Percentiles rank a stretch among this genome's conserved stretches.
phyloP scores from a whole-genome alignment of 2,797 vertebrate species.

The Peromyscus aztecus region DNA sequence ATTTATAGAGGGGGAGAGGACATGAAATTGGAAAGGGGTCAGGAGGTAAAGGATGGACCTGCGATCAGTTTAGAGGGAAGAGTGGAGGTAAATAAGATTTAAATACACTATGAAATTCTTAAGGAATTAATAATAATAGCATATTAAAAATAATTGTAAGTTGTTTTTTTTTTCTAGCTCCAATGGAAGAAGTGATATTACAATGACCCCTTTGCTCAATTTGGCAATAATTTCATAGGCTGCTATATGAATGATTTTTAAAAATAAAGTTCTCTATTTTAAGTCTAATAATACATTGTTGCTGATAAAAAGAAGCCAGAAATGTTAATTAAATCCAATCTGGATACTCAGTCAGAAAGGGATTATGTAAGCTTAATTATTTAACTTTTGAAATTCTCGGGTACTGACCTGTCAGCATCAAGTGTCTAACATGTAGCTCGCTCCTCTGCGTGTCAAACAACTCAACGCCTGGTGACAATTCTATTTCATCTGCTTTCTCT shows the following conservation, averaged over 20 bases:
- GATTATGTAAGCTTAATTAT: slow-evolving; percentile 80
- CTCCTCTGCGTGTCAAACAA: slow-evolving; percentile 69
- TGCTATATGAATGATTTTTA: slow-evolving; percentile 29
- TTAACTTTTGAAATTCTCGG: slow-evolving; percentile 71
- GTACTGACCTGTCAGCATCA: slow-evolving; percentile 70
- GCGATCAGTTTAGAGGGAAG: not conserved
- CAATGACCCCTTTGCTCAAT: slow-evolving; percentile 14
- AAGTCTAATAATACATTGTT: slow-evolving; percentile 70
- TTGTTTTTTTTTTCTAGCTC: not conserved
- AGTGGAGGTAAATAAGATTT: not conserved
- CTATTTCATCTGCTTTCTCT: slow-evolving; percentile 61
- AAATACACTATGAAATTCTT: not conserved
- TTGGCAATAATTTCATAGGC: slow-evolving; percentile 40
- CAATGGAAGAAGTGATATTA: not conserved
- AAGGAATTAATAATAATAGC: not conserved
- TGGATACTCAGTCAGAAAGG: slow-evolving; percentile 58
- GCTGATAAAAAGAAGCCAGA: slow-evolving; percentile 57
- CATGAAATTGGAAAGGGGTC: not conserved
- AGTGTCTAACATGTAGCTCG: slow-evolving; percentile 58
- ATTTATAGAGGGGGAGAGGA: not conserved
- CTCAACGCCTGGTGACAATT: slow-evolving; percentile 66
- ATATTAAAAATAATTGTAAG: not conserved
- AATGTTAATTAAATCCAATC: slow-evolving; percentile 76
- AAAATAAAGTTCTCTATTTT: slow-evolving; percentile 56
- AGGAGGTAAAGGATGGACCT: not conserved